phyloP scores from a whole-genome alignment of 2,888 invertebrate species.

The Lasius fuliginosus region DNA sequence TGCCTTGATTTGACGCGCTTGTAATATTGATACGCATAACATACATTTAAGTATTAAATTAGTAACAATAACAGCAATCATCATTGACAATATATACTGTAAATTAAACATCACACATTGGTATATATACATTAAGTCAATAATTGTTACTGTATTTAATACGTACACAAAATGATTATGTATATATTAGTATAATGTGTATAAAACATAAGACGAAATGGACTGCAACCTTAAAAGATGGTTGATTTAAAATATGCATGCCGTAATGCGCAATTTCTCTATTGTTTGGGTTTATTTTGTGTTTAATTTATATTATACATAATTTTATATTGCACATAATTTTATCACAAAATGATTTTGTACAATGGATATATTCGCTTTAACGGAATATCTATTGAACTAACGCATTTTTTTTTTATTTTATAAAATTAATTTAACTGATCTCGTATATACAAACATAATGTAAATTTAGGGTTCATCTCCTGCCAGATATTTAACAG shows the following conservation, averaged over 20 bases:
- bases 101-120: constrained; percentile 62
- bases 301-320: constrained; percentile 56
- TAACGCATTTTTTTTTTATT: constrained; percentile 8
- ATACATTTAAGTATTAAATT: constrained; percentile 52
- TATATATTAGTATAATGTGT: constrained; percentile 66
- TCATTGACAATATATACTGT: constrained; percentile 70
- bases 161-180: constrained; percentile 62
- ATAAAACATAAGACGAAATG: constrained; percentile 55
- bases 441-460: not conserved
- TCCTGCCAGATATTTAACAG: constrained; percentile 15
- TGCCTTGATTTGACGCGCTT: constrained; percentile 15
- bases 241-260: constrained; percentile 35
- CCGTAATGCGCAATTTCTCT: constrained; percentile 64
- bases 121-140: constrained; percentile 47
- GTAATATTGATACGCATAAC: constrained; percentile 13
- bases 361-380: constrained; percentile 54
- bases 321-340: constrained; percentile 49
- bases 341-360: constrained; percentile 54
- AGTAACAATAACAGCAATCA: constrained; percentile 58
- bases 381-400: constrained; percentile 39
- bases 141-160: constrained; percentile 60
- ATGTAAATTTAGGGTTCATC: constrained; percentile 7
- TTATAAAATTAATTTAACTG: constrained; percentile 30
- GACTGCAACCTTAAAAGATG: constrained; percentile 39
- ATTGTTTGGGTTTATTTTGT: constrained; percentile 37